Conservation (phyloP, 2,797 vertebrate species). For the Acanthiza pusilla region DNA sequence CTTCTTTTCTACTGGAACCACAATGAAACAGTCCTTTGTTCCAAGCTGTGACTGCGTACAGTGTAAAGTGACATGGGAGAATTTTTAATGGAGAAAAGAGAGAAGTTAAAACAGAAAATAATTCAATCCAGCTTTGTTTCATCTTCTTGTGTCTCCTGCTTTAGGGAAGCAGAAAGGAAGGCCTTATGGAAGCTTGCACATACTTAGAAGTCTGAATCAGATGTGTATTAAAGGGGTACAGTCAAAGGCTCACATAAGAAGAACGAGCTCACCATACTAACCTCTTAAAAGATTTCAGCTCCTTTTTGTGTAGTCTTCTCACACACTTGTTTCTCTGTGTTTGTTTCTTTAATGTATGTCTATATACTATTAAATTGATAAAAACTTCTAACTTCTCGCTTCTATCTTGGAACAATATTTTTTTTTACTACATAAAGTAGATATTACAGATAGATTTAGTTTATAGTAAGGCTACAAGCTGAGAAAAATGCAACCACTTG, state of each 20-base stretch:
- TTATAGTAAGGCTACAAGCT: background rate
- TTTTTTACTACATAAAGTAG: background rate
- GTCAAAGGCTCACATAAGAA: background rate
- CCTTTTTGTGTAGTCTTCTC: background rate
- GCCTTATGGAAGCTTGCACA: background rate
- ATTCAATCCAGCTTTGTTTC: background rate
- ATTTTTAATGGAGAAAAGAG: background rate
- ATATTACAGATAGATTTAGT: background rate
- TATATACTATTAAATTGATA: background rate
- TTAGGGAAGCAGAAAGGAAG: background rate
- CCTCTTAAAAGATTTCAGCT: background rate
- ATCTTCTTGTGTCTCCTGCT: background rate
- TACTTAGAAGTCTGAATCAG: background rate
- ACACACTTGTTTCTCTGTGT: background rate
- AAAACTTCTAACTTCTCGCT: background rate
- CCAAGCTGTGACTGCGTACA: background rate
- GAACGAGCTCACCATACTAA: accelerated
- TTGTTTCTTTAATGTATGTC: background rate
- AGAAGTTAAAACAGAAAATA: background rate
- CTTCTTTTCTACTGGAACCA: background rate
- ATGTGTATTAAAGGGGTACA: background rate
- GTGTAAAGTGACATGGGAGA: background rate
- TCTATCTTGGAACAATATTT: background rate
- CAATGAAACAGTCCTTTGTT: background rate
- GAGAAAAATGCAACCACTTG: background rate